Evolutionary conservation across 2,888 invertebrate species (phyloP), one percentile per base, ranked within the genome.

Genomic region (Xestia xanthographa): DNA sequence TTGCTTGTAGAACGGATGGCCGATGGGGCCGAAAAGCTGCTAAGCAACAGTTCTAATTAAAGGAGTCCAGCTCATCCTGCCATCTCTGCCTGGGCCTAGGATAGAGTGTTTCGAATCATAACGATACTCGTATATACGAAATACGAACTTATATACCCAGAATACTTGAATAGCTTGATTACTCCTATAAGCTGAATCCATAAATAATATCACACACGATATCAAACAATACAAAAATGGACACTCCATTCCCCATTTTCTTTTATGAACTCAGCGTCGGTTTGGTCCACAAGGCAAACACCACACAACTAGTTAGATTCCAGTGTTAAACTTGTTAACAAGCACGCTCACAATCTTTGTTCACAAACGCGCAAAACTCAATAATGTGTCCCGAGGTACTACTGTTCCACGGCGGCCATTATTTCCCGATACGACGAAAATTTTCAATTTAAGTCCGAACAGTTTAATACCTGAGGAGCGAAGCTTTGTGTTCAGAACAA

Each of bases 391-490:
- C 76, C 82, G 72, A 65, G 72, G 76, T 81, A 74, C 74, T 82
- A 72, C 66, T 69, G 84, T 72, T 86, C 77, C 83, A 88, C 78
- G 83, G 75, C 79, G 66, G 62, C 85, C 74, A 86, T 88, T 89
- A 90, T 90, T 87, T 84, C 87, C 72, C 82, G 77, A 80, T 86
- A 87, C 82, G 86, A 72, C 77, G 88, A 87, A 90, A 90, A 91
- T 91, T 90, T 91, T 91, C 90, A 91, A 91, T 90, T 90, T 89
- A 88, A 90, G 85, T 89, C 85, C 65, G 82, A 87, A 87, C 86
- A 79, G 88, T 86, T 90, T 90, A 90, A 90, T 90, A 89, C 89
- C 88, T 89, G 89, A 82, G 84, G 71, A 84, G 69, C 67, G 75
- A 68, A 75, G 86, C 86, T 88, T 91, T 91, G 89, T 90, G 84